A percentile compares a stretch with the other conserved stretches of the same genome.
These are phyloP conservation scores for Aethina tumida DNA, from an alignment of 1,140 invertebrate species.

Conservation along the genomic window DNA sequence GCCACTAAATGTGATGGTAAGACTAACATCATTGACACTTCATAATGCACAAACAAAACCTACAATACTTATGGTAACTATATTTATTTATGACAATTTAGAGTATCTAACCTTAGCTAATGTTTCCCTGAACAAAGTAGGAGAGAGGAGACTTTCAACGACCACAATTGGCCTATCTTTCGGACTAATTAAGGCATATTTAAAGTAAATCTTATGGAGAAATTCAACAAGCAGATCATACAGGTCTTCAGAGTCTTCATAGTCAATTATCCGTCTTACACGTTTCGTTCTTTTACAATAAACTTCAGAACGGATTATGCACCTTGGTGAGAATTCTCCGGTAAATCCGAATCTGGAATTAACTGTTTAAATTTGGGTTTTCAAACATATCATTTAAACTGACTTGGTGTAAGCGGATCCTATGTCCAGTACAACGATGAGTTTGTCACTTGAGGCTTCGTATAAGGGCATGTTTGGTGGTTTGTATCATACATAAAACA, in stretches of 20 bases:
- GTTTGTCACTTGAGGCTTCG: constrained; percentile 75
- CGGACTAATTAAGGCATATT: constrained; percentile 80
- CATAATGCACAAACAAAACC: constrained; percentile 86
- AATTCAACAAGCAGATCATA: constrained; percentile 83
- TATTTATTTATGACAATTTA: constrained; percentile 1
- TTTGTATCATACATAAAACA: too few relatives aligned
- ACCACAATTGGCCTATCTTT: constrained; percentile 87
- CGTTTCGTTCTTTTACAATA: constrained; percentile 54
- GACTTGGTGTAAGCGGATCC: constrained; percentile 91
- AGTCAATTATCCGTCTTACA: constrained; percentile 59
- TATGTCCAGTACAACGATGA: constrained; percentile 82
- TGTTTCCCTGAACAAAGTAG: constrained; percentile 71
- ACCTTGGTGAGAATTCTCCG: constrained; percentile 75
- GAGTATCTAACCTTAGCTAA: constrained; percentile 55
- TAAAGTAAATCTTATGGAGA: constrained; percentile 67
- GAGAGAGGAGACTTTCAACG: constrained; percentile 79
- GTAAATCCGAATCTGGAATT: constrained; percentile 78
- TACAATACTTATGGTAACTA: constrained; percentile 9
- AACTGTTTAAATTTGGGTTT: constrained; percentile 7
- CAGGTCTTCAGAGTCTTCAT: constrained; percentile 61
- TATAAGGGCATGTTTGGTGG: constrained; percentile 59
- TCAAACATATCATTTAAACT: constrained; percentile 29
- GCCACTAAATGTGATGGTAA: constrained; percentile 68
- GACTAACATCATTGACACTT: constrained; percentile 50
- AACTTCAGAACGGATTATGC: constrained; percentile 74